These are phyloP conservation scores for Platyscapa corneri DNA, from an alignment of 1,140 invertebrate genomes.

Conservation along the genomic window DNA sequence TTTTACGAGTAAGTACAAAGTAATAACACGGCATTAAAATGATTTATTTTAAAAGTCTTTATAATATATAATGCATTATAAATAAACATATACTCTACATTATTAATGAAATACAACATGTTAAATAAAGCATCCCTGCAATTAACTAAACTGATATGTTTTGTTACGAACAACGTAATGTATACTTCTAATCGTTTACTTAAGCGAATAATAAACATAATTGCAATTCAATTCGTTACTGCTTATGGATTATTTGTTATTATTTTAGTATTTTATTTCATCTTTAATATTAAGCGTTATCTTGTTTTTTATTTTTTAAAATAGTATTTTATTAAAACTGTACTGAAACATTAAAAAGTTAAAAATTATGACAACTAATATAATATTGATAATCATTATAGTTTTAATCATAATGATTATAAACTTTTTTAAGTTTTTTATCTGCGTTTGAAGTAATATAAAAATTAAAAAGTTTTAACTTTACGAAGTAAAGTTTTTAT, in stretches of 20 bases:
- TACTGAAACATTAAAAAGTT: too few species aligned
- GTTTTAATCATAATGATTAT: neutral
- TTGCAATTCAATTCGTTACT: neutral
- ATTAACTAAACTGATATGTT: neutral
- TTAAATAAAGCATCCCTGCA: neutral
- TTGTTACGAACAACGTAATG: neutral
- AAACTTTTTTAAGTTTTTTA: neutral
- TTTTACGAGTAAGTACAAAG: constrained; percentile 28
- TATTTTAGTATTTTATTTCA: neutral
- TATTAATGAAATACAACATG: neutral
- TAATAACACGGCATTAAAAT: constrained; percentile 23
- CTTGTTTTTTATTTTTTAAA: neutral
- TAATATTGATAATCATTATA: neutral
- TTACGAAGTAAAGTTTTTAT: neutral
- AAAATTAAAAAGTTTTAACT: neutral
- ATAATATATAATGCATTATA: constrained; percentile 7
- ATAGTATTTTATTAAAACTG: neutral
- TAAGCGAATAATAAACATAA: neutral
- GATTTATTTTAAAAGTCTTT: constrained; percentile 29
- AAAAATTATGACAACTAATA: neutral
- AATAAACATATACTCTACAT: neutral
- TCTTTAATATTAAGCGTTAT: neutral
- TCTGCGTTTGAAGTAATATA: neutral
- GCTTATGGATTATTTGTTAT: neutral
- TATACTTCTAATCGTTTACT: neutral